phyloP scores from a whole-genome alignment of 35 echinoderm and acorn worm genomes.

The Hemicentrotus pulcherrimus region DNA sequence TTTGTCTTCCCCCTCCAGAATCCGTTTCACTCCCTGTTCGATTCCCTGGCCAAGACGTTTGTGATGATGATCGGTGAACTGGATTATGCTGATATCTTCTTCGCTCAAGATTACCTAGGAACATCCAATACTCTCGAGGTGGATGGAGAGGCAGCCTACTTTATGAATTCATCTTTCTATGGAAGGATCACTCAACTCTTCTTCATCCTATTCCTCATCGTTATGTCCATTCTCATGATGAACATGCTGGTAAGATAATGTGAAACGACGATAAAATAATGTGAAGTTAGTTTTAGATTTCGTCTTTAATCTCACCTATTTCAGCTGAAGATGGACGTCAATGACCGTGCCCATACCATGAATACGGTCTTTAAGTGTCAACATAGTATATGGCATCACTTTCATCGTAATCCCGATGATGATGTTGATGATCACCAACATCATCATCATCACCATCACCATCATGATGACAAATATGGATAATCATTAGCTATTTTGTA shows the following conservation, averaged over 20 bases:
- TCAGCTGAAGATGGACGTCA: not conserved
- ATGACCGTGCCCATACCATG: not conserved
- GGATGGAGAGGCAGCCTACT: constrained; percentile 38
- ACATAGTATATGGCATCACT: too few relatives aligned
- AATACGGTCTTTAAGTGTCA: not conserved
- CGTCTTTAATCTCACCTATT: not conserved
- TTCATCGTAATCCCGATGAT: too few relatives aligned
- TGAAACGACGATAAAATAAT: not conserved
- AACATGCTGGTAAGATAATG: constrained; percentile 62
- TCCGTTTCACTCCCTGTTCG: constrained; percentile 31
- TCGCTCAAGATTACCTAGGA: constrained; percentile 48
- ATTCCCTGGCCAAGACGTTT: constrained; percentile 62
- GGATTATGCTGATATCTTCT: constrained; percentile 60
- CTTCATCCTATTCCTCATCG: constrained; percentile 70
- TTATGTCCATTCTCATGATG: constrained; percentile 97
- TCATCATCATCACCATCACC: too few relatives aligned
- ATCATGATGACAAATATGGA: too few relatives aligned
- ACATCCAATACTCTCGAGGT: constrained; percentile 8
- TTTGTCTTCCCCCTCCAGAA: constrained; percentile 22
- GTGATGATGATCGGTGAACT: constrained; percentile 77
- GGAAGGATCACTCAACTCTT: constrained; percentile 37
- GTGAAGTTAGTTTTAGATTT: not conserved
- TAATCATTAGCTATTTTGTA: too few relatives aligned
- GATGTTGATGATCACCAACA: not conserved
- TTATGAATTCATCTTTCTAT: constrained; percentile 38